These are phyloP conservation scores for Pseudomyrmex pallidus DNA, from an alignment of 1,140 invertebrate genomes.

Conservation along the genomic window DNA sequence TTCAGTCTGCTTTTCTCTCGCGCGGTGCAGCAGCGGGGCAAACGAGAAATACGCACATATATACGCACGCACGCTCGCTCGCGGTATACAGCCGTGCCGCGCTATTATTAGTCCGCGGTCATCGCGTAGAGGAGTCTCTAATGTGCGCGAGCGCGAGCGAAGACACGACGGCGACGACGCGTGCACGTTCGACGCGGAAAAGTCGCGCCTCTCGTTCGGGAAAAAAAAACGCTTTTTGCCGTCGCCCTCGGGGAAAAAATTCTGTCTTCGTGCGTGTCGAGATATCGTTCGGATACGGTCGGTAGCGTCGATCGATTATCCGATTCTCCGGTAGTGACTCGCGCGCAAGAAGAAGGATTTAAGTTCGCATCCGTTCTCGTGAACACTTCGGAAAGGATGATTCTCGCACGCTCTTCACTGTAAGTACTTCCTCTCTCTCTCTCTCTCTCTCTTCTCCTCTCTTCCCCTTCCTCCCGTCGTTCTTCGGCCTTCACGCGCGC, in stretches of 20 bases:
- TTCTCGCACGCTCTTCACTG: conserved; percentile 79
- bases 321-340: neutral
- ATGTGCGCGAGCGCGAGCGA: conserved; percentile 43
- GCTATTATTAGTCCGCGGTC: conserved; percentile 84
- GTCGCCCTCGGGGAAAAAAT: conserved; percentile 2
- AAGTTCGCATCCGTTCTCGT: conserved; percentile 31
- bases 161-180: conserved; percentile 41
- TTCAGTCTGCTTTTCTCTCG: conserved; percentile 73
- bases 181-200: conserved; percentile 57
- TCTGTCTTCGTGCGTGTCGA: conserved; percentile 8
- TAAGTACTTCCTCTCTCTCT: conserved; percentile 70
- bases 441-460: too few relatives aligned
- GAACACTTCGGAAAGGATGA: conserved; percentile 76
- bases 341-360: conserved; percentile 41
- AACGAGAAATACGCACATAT: conserved; percentile 61
- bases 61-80: conserved; percentile 60
- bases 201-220: conserved; percentile 28
- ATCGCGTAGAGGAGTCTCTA: conserved; percentile 78
- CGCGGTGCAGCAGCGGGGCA: conserved; percentile 44
- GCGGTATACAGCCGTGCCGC: conserved; percentile 38
- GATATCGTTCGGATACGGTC: neutral
- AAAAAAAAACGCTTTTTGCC: conserved; percentile 49
- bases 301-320: neutral
- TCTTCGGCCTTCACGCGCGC: too few relatives aligned
- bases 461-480: too few relatives aligned